A percentile compares a stretch with the other conserved stretches of the same genome.
Conservation (phyloP, 2,888 invertebrate genomes). For the Nesidiocoris tenuis region DNA sequence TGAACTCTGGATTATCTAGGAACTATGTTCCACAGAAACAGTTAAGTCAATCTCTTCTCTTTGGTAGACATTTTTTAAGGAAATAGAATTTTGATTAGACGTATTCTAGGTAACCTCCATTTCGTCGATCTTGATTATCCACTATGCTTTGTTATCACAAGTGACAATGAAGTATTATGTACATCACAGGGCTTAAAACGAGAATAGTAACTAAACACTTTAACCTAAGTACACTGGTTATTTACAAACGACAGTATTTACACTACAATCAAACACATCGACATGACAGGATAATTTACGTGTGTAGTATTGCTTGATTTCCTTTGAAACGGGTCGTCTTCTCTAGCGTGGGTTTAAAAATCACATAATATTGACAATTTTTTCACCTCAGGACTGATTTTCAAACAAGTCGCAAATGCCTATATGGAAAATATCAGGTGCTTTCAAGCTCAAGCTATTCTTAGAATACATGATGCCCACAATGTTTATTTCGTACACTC, state of each 20-base stretch:
- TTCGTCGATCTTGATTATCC: too few relatives aligned
- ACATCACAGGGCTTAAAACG: conserved; percentile 35
- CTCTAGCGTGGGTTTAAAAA: too few relatives aligned
- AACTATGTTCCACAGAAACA: conserved; percentile 28
- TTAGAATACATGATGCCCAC: too few relatives aligned
- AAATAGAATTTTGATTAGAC: conserved; percentile 4
- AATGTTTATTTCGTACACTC: too few relatives aligned
- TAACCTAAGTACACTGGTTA: conserved; percentile 13
- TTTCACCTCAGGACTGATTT: too few relatives aligned
- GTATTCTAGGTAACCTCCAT: too few relatives aligned
- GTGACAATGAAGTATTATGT: conserved; percentile 33
- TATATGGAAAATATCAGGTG: too few relatives aligned
- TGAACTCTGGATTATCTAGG: neutral
- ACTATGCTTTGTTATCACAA: too few relatives aligned
- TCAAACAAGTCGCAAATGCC: too few relatives aligned
- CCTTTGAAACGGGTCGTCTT: neutral
- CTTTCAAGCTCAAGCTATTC: too few relatives aligned
- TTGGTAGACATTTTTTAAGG: neutral
- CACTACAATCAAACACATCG: conserved; percentile 29
- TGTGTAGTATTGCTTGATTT: conserved; percentile 29
- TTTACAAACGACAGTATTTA: conserved; percentile 27
- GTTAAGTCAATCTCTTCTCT: conserved; percentile 11
- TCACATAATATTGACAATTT: too few relatives aligned
- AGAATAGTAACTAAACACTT: conserved; percentile 20
- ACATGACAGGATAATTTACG: conserved; percentile 17